phyloP scores from a whole-genome alignment of 2,888 invertebrate species.

The Phengaris alcon region DNA sequence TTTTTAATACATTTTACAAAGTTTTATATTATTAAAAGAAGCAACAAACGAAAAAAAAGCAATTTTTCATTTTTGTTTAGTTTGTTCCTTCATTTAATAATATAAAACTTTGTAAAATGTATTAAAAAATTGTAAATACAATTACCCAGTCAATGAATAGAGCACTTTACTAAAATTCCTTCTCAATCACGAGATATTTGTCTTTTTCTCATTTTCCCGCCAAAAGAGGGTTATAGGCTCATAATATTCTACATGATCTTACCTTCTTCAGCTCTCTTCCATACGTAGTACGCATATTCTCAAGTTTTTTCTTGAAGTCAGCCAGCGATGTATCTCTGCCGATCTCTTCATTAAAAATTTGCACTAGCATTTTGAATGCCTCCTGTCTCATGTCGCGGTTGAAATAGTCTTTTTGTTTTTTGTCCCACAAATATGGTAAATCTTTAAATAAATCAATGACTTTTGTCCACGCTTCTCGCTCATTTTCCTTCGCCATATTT shows the following conservation, averaged over 20 bases:
- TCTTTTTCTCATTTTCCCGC: slow-evolving; percentile 23
- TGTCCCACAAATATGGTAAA: slow-evolving; percentile 34
- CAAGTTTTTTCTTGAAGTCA: slow-evolving; percentile 37
- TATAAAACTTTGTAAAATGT: no score
- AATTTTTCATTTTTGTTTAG: not conserved
- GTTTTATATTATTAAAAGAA: no score
- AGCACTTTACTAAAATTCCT: slow-evolving; percentile 1
- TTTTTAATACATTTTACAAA: no score
- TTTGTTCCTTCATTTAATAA: no score
- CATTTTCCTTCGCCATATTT: slow-evolving; percentile 27
- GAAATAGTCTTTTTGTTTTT: slow-evolving; percentile 36
- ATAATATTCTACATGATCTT: slow-evolving; percentile 31
- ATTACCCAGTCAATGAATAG: no score
- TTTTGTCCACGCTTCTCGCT: slow-evolving; percentile 34
- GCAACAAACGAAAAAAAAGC: no score
- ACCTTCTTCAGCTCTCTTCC: slow-evolving; percentile 38
- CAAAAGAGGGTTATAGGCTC: slow-evolving; percentile 24
- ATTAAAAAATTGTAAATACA: no score
- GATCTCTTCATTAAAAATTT: slow-evolving; percentile 35
- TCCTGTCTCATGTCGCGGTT: slow-evolving; percentile 37
- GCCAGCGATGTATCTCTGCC: slow-evolving; percentile 33
- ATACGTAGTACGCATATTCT: slow-evolving; percentile 38
- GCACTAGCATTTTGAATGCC: slow-evolving; percentile 35
- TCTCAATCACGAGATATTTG: slow-evolving; percentile 11
- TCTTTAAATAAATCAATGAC: slow-evolving; percentile 31